phyloP scores from a whole-genome alignment of 1,140 invertebrate species.

The Oncopeltus fasciatus region DNA sequence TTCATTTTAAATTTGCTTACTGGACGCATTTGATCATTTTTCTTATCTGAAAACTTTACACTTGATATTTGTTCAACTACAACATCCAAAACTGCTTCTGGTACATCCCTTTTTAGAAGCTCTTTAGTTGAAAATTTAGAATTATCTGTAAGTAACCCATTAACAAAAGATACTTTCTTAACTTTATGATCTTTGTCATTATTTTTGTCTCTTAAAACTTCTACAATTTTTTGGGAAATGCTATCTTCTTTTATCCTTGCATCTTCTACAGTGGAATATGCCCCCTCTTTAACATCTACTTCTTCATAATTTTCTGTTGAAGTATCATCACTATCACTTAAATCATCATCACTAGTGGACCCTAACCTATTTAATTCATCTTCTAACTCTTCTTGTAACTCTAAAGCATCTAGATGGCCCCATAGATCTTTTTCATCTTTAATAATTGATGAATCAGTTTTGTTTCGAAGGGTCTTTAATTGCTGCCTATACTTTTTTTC shows the following conservation, averaged over 20 bases:
- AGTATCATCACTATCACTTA: not conserved
- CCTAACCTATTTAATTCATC: constrained; percentile 28
- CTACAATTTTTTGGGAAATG: no score
- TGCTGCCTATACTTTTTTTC: constrained; percentile 35
- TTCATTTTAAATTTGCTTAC: constrained; percentile 2
- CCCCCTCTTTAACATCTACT: not conserved
- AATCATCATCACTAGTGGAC: constrained; percentile 11
- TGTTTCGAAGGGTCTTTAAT: constrained; percentile 28
- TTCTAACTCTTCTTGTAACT: constrained; percentile 37
- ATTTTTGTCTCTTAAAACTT: no score
- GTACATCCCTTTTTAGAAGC: no score
- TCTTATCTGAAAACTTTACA: not conserved
- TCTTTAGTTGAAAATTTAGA: no score
- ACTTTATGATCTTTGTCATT: no score
- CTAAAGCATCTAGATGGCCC: constrained; percentile 36
- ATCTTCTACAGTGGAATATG: no score
- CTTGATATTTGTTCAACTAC: not conserved
- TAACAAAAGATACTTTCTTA: no score
- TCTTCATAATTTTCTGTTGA: not conserved
- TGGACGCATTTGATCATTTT: not conserved
- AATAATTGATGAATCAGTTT: constrained; percentile 27
- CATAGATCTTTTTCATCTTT: constrained; percentile 34
- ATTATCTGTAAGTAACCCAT: no score
- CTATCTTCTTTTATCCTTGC: no score
- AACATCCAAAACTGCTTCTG: not conserved